A percentile compares a stretch with the other conserved stretches of the same genome.
Conservation (phyloP, 2,888 invertebrate species). For the Pelosia muscerda region DNA sequence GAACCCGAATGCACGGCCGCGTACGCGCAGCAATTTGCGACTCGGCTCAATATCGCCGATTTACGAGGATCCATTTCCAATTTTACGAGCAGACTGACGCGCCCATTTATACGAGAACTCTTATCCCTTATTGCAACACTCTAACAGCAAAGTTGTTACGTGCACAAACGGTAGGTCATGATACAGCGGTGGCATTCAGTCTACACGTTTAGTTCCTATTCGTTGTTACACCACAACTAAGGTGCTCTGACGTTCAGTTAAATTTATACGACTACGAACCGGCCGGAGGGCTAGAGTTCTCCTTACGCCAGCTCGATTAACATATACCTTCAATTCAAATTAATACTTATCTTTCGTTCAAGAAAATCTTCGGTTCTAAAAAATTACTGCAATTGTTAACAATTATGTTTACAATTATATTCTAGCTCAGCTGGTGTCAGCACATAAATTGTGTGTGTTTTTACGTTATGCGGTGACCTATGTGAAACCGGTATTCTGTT, state of each 20-base stretch:
- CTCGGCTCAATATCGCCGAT: constrained; percentile 74
- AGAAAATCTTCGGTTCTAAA: constrained; percentile 50
- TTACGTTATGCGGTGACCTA: constrained; percentile 50
- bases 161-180: constrained; percentile 54
- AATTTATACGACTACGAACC: constrained; percentile 65
- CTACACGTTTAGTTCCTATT: constrained; percentile 66
- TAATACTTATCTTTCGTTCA: constrained; percentile 57
- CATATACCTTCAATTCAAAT: constrained; percentile 60
- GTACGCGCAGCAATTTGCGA: constrained; percentile 77
- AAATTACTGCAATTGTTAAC: constrained; percentile 55
- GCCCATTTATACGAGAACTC: constrained; percentile 67
- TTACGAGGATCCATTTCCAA: constrained; percentile 80
- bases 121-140: constrained; percentile 53
- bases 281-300: constrained; percentile 58
- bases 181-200: constrained; percentile 59
- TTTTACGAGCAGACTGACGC: constrained; percentile 76
- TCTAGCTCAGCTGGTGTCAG: constrained; percentile 43
- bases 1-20: constrained; percentile 71
- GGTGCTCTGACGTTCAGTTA: constrained; percentile 66
- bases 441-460: constrained; percentile 52
- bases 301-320: constrained; percentile 63
- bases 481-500: constrained; percentile 60
- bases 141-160: constrained; percentile 48
- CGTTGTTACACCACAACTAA: constrained; percentile 66
- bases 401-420: constrained; percentile 54